These are phyloP conservation scores for Paragorgia papillata DNA, from an alignment of 92 coral and sea anemone genomes.

Conservation along the genomic window DNA sequence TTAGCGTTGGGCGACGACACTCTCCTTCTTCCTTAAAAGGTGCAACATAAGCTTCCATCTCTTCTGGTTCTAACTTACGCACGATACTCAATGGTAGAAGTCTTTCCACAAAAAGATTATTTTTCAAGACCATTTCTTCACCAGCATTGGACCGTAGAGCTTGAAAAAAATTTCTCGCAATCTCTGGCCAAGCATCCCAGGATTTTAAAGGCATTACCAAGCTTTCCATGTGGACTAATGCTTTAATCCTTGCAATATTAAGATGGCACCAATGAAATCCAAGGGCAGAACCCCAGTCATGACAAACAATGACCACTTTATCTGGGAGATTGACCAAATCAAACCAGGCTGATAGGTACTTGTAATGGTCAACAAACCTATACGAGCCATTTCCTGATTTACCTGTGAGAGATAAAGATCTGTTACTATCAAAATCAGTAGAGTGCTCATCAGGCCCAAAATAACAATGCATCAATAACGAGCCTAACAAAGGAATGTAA, in stretches of 20 bases:
- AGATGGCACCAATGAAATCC: slow-evolving; percentile 49
- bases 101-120: slow-evolving; percentile 38
- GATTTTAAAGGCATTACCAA: slow-evolving; percentile 9
- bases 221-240: slow-evolving; percentile 44
- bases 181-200: slow-evolving; percentile 41
- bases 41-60: slow-evolving; percentile 25
- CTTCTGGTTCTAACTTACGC: slow-evolving; percentile 34
- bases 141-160: slow-evolving; percentile 47
- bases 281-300: slow-evolving; percentile 56
- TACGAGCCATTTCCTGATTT: slow-evolving; percentile 32
- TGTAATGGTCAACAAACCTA: slow-evolving; percentile 40
- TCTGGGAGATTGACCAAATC: slow-evolving; percentile 29
- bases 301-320: slow-evolving; percentile 18
- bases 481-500: no score
- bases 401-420: no score
- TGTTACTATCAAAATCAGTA: no score
- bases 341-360: slow-evolving; percentile 37
- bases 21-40: slow-evolving; percentile 42
- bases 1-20: slow-evolving; percentile 41
- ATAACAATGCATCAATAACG: no score
- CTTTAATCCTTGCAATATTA: slow-evolving; percentile 24
- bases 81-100: slow-evolving; percentile 34
- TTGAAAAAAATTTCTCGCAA: slow-evolving; percentile 21
- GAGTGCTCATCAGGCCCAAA: no score
- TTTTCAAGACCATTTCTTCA: slow-evolving; percentile 38